Base-by-base conservation (phyloP, 2,888 invertebrate species). In the Ectemnius continuus region DNA sequence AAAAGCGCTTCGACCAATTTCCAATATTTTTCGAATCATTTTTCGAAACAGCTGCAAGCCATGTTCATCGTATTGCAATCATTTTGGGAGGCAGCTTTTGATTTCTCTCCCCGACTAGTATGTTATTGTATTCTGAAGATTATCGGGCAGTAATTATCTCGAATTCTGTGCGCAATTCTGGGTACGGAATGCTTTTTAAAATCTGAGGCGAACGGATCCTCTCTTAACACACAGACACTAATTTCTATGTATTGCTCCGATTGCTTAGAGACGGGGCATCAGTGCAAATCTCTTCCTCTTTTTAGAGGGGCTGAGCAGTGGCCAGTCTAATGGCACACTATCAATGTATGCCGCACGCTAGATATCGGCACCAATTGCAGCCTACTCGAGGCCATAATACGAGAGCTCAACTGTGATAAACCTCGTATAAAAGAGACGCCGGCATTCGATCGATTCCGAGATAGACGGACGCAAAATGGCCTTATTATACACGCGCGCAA, bases 321-420 rank as follows among this genome's bases (percentile, higher is more conserved):
- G 26, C 18, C 60, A 48, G 58, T 72, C 63, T 64, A 4, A 60
- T 59, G 56, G 60, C 26, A 67, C 56, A 66, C 20, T 70, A 63
- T 64, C 60, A 36, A 36, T 36, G 11, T 36, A 36, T 36, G 36
- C 36, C 36, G 36, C 67, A 70, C 45, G 58, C 62, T 28, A 70
- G 61, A 59, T 59, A 71, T 60, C 58, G 56, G 67, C 62, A 69
- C 70, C 67, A 60, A 68, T 65, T 18, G 59, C 48, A 52, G 64
- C 60, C 66, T 73, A 64, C 66, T 67, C 62, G 69, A 74, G 74
- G 74, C 73, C 63, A 45, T 70, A 76, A 79, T 65, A 64, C 65
- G 28, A 36, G 36, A 72, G 61, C 73, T 71, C 65, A 68, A 46
- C 78, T 82, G 82, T 80, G 81, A 82, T 80, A 81, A 76, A 67